These are phyloP conservation scores for Mythimna lalbum DNA, from an alignment of 2,888 invertebrate genomes.

Conservation along the genomic window DNA sequence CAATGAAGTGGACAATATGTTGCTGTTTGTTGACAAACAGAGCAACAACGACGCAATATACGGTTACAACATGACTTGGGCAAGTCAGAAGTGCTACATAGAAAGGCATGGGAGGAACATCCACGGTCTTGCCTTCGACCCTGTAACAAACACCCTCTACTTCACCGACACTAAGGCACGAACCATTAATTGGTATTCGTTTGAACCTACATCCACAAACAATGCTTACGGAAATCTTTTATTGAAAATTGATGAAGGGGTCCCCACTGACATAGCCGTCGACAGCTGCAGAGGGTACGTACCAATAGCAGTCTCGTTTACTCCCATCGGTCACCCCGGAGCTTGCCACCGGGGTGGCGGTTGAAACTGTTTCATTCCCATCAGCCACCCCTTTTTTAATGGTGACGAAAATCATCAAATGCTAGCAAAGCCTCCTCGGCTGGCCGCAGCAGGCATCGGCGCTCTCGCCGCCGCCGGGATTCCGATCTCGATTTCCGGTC, in stretches of 20 bases:
- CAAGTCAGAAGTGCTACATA: background rate
- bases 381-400: too few species aligned
- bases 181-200: conserved; percentile 1
- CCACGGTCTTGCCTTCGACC: conserved; percentile 5
- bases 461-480: too few species aligned
- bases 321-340: too few species aligned
- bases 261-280: background rate
- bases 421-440: too few species aligned
- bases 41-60: background rate
- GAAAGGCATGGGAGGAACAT: background rate
- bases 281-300: background rate
- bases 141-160: background rate
- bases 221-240: background rate
- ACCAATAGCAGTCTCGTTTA: background rate
- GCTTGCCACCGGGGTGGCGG: too few species aligned
- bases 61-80: background rate
- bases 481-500: too few species aligned
- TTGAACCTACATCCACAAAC: background rate
- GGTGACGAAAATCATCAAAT: too few species aligned
- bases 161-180: conserved; percentile 2
- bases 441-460: too few species aligned
- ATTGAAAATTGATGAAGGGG: background rate
- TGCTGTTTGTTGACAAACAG: background rate
- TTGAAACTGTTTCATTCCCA: too few species aligned
- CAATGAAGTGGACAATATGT: background rate